Evolutionary conservation across 2,113 vertebrate species (phyloP).

Genomic region (Pyrgilauda ruficollis): DNA sequence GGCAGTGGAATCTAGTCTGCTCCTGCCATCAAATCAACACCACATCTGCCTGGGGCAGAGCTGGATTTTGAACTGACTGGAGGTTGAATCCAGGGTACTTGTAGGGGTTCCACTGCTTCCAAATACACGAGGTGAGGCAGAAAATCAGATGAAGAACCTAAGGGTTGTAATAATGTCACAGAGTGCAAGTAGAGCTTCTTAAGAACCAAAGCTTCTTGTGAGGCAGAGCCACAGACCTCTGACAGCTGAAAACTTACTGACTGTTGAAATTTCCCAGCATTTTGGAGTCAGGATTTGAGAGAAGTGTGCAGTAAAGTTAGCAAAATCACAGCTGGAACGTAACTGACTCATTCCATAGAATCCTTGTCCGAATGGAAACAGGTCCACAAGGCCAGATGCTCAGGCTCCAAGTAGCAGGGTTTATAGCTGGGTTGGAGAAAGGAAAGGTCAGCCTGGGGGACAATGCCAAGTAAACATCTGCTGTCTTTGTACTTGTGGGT

Average conservation of each 20-base stretch:
- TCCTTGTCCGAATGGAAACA: background rate
- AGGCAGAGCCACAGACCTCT: background rate
- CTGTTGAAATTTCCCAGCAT: background rate
- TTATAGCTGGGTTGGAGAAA: background rate
- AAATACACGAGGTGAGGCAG: background rate
- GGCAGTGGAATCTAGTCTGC: background rate
- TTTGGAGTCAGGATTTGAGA: background rate
- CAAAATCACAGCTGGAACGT: background rate
- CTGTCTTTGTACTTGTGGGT: background rate
- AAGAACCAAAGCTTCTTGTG: background rate
- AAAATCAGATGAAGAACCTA: background rate
- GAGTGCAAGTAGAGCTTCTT: background rate
- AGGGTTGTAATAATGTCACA: background rate
- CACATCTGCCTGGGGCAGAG: rapidly evolving
- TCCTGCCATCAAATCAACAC: background rate
- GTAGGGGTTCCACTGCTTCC: background rate
- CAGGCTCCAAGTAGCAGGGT: background rate
- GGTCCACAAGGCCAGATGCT: background rate
- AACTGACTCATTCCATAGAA: background rate
- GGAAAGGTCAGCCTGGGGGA: background rate
- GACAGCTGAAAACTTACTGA: background rate
- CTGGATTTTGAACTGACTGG: background rate
- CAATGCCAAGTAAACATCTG: rapidly evolving
- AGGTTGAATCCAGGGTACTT: background rate
- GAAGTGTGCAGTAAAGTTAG: background rate